phyloP scores from a whole-genome alignment of 2,113 vertebrate genomes.

The Rhombomys opimus region DNA sequence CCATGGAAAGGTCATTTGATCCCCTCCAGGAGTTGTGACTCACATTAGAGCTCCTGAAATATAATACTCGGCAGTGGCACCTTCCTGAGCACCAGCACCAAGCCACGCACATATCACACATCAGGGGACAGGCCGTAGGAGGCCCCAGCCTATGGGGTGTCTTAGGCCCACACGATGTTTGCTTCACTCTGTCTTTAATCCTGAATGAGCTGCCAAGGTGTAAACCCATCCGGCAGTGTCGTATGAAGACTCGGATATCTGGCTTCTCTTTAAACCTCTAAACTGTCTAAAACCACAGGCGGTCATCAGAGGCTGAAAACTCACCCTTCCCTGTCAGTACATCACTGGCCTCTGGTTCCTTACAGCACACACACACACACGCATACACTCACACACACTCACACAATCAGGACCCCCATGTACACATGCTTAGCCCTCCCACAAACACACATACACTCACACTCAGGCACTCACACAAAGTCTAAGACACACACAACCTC shows the following conservation, averaged over 20 bases:
- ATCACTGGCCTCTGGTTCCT: background rate
- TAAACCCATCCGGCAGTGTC: constrained; percentile 12
- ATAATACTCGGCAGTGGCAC: background rate
- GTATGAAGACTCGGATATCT: background rate
- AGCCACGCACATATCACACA: background rate
- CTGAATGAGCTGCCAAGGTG: background rate
- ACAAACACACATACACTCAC: background rate
- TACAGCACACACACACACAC: background rate
- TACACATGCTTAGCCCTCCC: background rate
- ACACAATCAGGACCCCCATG: background rate
- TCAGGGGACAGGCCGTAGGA: background rate
- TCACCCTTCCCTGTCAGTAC: background rate
- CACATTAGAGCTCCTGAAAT: background rate
- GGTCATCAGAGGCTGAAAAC: background rate
- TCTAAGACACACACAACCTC: too few species aligned
- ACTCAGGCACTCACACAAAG: background rate
- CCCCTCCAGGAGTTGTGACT: background rate
- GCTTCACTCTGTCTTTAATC: constrained; percentile 24
- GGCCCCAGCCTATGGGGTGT: background rate
- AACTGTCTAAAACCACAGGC: background rate
- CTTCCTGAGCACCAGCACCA: background rate
- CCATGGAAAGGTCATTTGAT: background rate
- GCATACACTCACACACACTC: background rate
- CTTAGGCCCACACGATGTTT: background rate
- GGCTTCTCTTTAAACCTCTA: background rate